Base-by-base conservation (phyloP, 2,797 vertebrate genomes). In the Pristis pectinata region DNA sequence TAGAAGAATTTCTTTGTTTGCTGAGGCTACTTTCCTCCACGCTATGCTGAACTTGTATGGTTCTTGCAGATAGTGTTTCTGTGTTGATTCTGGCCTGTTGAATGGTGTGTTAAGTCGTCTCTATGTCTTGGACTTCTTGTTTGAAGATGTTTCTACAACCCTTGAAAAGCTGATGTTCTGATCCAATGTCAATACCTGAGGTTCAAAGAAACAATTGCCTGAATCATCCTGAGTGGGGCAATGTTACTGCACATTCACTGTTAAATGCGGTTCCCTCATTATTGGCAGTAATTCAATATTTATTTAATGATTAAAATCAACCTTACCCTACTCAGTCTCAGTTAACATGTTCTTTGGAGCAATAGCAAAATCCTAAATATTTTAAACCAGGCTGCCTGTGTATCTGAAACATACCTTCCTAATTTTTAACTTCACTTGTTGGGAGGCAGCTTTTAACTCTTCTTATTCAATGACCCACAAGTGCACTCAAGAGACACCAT, bases 231-330 rank as follows among this genome's bases (percentile, higher is more conserved):
- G 87, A 64, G 59, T 91, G 87, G 87, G 87, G 87, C 87, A 91
- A 91, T 91, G 59, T 91, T 91, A 91, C 87, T 91, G n/a, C 87
- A 91, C n/a, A 67, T 91, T 91, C 64, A 37, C 59, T 64, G n/a
- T 91, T 37, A 79, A 79, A 79, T 79, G 19, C 37, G 13, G 8
- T 41, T 37, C n/a, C 30, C 0, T 79, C 77, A n/a, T n/a, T 19
- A 41, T 7, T 91, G n/a, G 2, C 59, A 91, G 1, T 91, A 64
- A 87, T 59, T 9, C 83, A 59, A 59, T 56, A 34, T 59, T 59
- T 56, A 56, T 59, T 34, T n/a, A 87, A 91, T 67, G 17, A 91
- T 4, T 2, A 24, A n/a, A 91, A 91, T 64, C 59, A 91, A 17
- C 59, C 13, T 41, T 37, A 22, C 22, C 79, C 22, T 19, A 64